Conservation (phyloP, 2,888 invertebrate genomes). For the Dusona sp. region DNA sequence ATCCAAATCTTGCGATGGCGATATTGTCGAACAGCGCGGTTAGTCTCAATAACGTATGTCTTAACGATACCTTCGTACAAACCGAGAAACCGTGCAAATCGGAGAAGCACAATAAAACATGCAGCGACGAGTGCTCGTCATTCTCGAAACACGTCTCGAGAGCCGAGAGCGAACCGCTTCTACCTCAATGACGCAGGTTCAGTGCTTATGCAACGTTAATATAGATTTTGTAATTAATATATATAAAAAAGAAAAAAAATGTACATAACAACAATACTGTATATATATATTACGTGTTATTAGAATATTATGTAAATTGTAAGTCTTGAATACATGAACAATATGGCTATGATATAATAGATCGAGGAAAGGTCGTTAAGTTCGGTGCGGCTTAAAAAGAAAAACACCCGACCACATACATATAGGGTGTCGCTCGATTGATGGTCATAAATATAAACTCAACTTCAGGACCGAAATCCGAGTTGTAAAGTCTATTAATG, state of each 20-base stretch:
- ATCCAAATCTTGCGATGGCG: conserved; percentile 89
- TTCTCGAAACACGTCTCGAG: conserved; percentile 75
- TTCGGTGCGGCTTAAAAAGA: not conserved
- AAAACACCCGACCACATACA: not conserved
- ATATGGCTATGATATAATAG: conserved; percentile 48
- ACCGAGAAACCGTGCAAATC: conserved; percentile 85
- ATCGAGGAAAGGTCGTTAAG: conserved; percentile 3
- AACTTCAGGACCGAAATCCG: not conserved
- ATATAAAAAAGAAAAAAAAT: conserved; percentile 31
- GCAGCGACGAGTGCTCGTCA: conserved; percentile 67
- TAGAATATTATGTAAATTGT: conserved; percentile 56
- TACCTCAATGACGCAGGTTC: conserved; percentile 73
- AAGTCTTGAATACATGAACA: conserved; percentile 51
- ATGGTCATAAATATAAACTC: not conserved
- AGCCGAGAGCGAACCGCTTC: conserved; percentile 78
- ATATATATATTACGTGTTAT: conserved; percentile 58
- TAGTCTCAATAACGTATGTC: conserved; percentile 91
- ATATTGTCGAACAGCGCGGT: conserved; percentile 95
- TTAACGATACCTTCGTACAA: conserved; percentile 91
- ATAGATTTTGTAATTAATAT: conserved; percentile 67
- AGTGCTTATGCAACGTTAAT: conserved; percentile 51
- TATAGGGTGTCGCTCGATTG: not conserved
- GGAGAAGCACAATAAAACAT: conserved; percentile 65
- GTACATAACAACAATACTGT: conserved; percentile 64
- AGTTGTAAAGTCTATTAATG: not conserved